A percentile compares a stretch with the other conserved stretches of the same genome.
Evolutionary conservation across 2,797 vertebrate genomes (phyloP).

Genomic region (Clarias pachynema): DNA sequence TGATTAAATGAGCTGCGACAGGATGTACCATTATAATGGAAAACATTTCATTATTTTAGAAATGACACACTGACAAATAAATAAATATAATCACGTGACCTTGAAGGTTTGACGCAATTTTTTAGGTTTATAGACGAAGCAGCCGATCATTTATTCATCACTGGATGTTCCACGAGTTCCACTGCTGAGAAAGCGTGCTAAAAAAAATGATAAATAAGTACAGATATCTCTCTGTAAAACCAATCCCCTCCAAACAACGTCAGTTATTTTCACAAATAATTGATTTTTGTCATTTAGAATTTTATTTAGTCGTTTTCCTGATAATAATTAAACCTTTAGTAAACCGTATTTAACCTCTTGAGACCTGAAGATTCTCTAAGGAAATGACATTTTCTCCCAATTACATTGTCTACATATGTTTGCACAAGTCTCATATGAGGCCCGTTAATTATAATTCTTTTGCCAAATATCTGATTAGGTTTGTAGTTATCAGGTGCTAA

Average conservation of each 20-base stretch:
- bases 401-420: too few relatives aligned
- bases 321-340: too few relatives aligned
- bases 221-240: neutral
- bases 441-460: too few relatives aligned
- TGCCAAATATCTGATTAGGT: too few relatives aligned
- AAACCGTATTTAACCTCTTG: too few relatives aligned
- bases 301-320: too few relatives aligned
- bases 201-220: neutral
- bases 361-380: too few relatives aligned
- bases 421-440: too few relatives aligned
- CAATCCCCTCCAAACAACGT: neutral
- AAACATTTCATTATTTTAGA: neutral
- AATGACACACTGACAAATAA: neutral
- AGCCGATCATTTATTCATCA: neutral
- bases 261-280: neutral
- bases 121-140: neutral
- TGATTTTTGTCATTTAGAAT: too few relatives aligned
- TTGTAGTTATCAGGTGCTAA: too few relatives aligned
- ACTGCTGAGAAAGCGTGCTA: neutral
- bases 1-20: neutral
- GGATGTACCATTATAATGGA: too few relatives aligned
- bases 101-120: neutral
- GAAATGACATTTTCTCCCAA: too few relatives aligned
- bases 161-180: neutral
- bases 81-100: neutral